Evolutionary conservation across 2,113 vertebrate genomes (phyloP).

Genomic region (Scartelaos histophorus): DNA sequence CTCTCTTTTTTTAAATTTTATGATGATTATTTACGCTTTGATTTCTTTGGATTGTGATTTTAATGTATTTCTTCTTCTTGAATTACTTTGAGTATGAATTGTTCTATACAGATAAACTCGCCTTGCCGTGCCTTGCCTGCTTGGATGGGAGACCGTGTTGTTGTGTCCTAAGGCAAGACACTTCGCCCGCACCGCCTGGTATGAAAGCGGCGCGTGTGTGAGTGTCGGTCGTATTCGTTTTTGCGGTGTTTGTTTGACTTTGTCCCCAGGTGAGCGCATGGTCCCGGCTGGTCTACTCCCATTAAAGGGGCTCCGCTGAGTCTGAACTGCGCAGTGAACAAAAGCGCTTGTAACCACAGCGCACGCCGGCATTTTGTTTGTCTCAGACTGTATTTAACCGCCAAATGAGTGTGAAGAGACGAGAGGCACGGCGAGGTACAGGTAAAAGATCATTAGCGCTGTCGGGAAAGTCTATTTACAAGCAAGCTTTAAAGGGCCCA

Average conservation of each 20-base stretch:
- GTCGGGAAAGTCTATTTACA: slow-evolving; percentile 1
- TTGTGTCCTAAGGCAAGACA: no score
- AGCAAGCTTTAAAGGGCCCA: not conserved
- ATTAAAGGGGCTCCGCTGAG: slow-evolving; percentile 51
- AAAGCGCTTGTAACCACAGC: slow-evolving; percentile 21
- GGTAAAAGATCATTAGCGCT: slow-evolving; percentile 17
- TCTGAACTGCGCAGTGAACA: slow-evolving; percentile 27
- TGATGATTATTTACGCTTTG: no score
- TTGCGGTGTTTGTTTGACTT: not conserved
- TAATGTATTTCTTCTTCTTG: no score
- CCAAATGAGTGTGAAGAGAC: not conserved
- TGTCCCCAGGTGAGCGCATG: slow-evolving; percentile 39
- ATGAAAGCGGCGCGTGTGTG: no score
- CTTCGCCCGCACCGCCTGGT: no score
- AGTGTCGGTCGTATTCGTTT: no score
- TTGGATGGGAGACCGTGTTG: no score
- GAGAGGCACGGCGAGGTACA: not conserved
- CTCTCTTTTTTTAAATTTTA: no score
- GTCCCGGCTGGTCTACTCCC: slow-evolving; percentile 40
- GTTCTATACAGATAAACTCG: no score
- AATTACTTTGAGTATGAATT: no score
- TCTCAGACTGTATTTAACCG: not conserved
- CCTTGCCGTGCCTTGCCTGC: no score
- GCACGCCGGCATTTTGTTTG: not conserved
- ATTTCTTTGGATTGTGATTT: no score